Base-by-base conservation (phyloP, 2,113 vertebrate genomes). In the Numida meleagris region DNA sequence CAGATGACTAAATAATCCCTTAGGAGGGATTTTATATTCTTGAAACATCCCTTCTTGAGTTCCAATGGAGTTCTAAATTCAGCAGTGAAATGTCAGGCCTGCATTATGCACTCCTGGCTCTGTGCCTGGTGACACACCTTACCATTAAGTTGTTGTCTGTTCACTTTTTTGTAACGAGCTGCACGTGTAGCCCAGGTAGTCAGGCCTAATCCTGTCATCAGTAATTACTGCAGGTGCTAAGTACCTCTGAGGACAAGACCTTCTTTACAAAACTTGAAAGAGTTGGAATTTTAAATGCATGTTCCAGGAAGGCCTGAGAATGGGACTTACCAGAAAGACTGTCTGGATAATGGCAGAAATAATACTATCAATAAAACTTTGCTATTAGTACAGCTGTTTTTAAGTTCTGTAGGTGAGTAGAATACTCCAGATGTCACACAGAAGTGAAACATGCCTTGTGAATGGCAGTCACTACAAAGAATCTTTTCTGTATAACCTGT, bases 1-100 rank as follows among this genome's bases (percentile, higher is more conserved):
- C 15, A 20, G 66, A 94, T 93, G 92, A 94, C 88, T 96, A 83
- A 94, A 86, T 91, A 93, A 91, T 95, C 92, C 90, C 83, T 89
- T 31, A 78, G 62, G 86, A 91, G 53, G 40, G 38, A 61, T 88
- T 96, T 91, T 65, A 58, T 88, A 84, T 88, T 92, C 58, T 71
- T 90, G 70, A 94, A 90, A 82, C 27, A 43, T 57, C 31, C 81
- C 55, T 86, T 81, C 75, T 90, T 65, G n/a, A 76, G 83, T 88
- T 95, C 70, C 89, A 61, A 46, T 23, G 34, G 68, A 65, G 76
- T 86, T 95, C 79, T 88, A 84, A 93, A 84, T 86, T 18, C 19
- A 59, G 80, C 66, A 58, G 5, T 92, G 74, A 95, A 86, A 91
- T 53, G 51, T 74, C 73, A 50, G 93, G 50, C 42, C 72, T 73